Percentiles rank a stretch among this genome's conserved stretches.
phyloP scores from a whole-genome alignment of 1,140 invertebrate genomes.

The Drosophila lini region DNA sequence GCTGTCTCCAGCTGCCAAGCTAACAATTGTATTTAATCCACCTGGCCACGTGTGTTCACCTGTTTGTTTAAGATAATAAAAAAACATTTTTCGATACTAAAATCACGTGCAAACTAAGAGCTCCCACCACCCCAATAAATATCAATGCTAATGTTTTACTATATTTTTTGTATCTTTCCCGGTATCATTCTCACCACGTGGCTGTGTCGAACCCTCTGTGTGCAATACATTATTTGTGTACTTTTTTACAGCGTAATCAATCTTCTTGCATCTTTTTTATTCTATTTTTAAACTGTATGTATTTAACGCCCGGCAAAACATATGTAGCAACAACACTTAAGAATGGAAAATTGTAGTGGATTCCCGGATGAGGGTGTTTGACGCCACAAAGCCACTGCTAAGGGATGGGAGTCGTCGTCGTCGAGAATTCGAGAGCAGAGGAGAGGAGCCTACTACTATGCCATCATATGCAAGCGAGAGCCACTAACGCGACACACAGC shows the following conservation, averaged over 20 bases:
- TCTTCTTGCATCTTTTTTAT: constrained; percentile 75
- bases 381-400: constrained; percentile 47
- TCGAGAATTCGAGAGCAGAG: background rate
- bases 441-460: constrained; percentile 19
- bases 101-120: background rate
- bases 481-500: constrained; percentile 68
- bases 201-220: constrained; percentile 22
- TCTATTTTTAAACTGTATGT: constrained; percentile 82
- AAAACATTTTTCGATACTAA: background rate
- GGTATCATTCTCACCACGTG: constrained; percentile 48
- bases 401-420: constrained; percentile 22
- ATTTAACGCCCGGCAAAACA: constrained; percentile 78
- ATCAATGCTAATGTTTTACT: constrained; percentile 46
- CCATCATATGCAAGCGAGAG: constrained; percentile 35
- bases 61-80: constrained; percentile 26
- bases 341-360: constrained; percentile 80
- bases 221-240: constrained; percentile 34
- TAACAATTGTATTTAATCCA: constrained; percentile 18
- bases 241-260: constrained; percentile 79
- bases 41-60: background rate
- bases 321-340: constrained; percentile 78
- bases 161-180: constrained; percentile 65
- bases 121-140: background rate
- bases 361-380: constrained; percentile 29
- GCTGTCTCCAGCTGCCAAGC: constrained; percentile 30